These are phyloP conservation scores for Papilio protenor DNA, from an alignment of 2,888 invertebrate genomes.

Conservation along the genomic window DNA sequence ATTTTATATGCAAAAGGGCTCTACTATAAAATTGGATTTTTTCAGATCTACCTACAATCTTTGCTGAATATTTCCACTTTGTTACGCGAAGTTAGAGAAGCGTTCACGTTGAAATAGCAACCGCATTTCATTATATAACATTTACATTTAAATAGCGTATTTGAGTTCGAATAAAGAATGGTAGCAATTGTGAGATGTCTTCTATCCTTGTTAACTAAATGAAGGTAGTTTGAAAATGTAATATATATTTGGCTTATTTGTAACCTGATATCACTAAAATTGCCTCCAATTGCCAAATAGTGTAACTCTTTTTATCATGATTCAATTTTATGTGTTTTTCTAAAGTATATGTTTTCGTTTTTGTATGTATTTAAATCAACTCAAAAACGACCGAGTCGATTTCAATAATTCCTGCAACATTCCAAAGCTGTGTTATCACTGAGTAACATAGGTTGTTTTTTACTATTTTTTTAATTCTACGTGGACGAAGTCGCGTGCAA, in stretches of 20 bases:
- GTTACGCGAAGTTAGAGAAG: slow-evolving; percentile 6
- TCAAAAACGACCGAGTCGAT: no score
- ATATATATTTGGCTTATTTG: neutral
- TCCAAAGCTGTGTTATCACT: no score
- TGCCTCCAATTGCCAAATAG: no score
- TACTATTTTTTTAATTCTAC: no score
- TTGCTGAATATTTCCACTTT: slow-evolving; percentile 9
- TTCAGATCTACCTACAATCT: slow-evolving; percentile 11
- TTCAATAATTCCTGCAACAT: no score
- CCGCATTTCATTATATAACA: neutral
- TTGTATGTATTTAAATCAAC: no score
- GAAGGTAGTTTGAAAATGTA: neutral
- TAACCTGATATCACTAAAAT: no score
- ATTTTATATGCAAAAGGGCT: neutral
- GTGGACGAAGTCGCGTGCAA: no score
- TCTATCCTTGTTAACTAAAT: neutral
- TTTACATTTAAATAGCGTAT: slow-evolving; percentile 22
- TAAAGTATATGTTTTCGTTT: no score
- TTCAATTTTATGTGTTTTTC: no score
- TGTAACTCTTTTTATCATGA: no score
- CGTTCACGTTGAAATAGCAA: slow-evolving; percentile 13
- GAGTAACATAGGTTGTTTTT: no score
- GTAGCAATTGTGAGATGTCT: neutral
- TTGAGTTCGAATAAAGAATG: neutral
- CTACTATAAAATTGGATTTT: slow-evolving; percentile 3